These are phyloP conservation scores for Vulpes ferrilata DNA, from an alignment of 2,113 vertebrate genomes.

Conservation along the genomic window DNA sequence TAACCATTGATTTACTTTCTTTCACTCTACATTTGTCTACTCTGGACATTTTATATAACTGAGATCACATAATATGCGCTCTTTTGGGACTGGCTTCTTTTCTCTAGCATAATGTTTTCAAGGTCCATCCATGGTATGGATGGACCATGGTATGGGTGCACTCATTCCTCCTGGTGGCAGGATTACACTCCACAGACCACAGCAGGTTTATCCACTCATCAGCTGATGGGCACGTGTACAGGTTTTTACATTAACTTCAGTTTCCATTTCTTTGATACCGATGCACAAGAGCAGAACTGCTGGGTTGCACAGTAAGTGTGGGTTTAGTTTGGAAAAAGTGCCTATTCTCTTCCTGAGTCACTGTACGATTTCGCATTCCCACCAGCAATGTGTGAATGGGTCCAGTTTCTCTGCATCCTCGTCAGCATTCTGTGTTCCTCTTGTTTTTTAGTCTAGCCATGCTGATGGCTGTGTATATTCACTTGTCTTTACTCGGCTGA, in stretches of 20 bases:
- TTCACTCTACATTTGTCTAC: not conserved
- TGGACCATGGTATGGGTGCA: no score
- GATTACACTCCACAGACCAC: not conserved
- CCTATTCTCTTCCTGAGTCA: accelerated
- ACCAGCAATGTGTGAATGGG: accelerated
- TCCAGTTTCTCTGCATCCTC: not conserved
- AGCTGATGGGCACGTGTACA: accelerated
- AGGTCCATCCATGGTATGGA: not conserved
- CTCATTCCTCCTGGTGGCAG: not conserved
- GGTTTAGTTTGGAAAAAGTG: accelerated
- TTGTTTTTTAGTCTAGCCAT: not conserved
- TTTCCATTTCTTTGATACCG: not conserved
- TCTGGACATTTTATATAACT: not conserved
- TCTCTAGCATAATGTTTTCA: not conserved
- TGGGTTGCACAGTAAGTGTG: accelerated
- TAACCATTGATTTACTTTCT: not conserved
- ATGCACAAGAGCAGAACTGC: not conserved
- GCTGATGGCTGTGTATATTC: not conserved
- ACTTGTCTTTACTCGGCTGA: not conserved
- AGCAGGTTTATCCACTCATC: not conserved
- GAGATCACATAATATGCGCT: accelerated
- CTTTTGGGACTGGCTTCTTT: not conserved
- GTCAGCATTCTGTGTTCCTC: not conserved
- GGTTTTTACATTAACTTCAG: not conserved
- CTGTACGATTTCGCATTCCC: accelerated